Conservation (phyloP, 2,888 invertebrate species). For the Trichogramma dendrolimi region DNA sequence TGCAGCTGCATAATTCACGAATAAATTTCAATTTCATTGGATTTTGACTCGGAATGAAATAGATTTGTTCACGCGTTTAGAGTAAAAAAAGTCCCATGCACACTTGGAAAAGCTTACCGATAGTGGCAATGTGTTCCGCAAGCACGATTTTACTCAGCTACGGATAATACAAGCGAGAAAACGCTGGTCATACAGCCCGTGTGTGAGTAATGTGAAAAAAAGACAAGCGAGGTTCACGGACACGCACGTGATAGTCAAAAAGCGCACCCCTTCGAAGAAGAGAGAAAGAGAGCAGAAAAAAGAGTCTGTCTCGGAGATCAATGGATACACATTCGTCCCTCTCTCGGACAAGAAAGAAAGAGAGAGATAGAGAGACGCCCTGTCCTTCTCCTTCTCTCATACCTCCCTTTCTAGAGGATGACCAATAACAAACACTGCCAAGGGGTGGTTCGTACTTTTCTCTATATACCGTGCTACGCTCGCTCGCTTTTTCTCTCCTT, state of each 20-base stretch:
- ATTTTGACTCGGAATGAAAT: no score
- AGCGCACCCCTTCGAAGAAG: background rate
- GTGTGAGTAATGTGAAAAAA: no score
- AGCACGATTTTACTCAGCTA: no score
- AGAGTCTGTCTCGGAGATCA: slow-evolving; percentile 25
- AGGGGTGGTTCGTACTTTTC: no score
- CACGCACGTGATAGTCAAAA: background rate
- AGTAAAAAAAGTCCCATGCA: no score
- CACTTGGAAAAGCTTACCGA: no score
- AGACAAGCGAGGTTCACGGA: background rate
- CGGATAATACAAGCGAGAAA: no score
- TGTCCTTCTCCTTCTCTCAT: slow-evolving; percentile 36
- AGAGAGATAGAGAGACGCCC: background rate
- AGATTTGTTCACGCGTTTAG: no score
- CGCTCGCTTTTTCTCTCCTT: slow-evolving; percentile 36
- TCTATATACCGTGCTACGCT: slow-evolving; percentile 15
- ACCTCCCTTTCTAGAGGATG: slow-evolving; percentile 44
- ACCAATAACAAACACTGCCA: slow-evolving; percentile 50
- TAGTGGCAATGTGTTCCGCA: no score
- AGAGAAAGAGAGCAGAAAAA: slow-evolving; percentile 4
- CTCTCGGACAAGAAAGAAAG: slow-evolving; percentile 1
- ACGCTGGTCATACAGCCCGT: no score
- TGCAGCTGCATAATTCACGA: no score
- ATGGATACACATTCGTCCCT: slow-evolving; percentile 12
- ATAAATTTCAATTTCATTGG: no score